Evolutionary conservation across 2,797 vertebrate genomes (phyloP).

Genomic region (Cirrhinus mrigala): DNA sequence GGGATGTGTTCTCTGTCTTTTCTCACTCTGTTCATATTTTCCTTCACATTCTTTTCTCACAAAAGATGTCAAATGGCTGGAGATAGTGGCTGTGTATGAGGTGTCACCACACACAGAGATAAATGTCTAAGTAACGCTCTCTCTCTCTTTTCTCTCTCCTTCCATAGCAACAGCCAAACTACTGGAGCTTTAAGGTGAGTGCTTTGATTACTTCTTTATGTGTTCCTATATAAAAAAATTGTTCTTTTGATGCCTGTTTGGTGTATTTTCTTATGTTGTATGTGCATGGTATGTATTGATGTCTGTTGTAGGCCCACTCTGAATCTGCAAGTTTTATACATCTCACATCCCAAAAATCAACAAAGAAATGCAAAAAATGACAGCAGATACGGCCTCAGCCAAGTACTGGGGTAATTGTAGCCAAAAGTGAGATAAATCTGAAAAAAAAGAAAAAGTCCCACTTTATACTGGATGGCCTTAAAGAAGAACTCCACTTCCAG

Average conservation of each 20-base stretch:
- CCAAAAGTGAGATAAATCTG: background rate
- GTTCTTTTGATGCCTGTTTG: constrained; percentile 21
- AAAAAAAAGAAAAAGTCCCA: background rate
- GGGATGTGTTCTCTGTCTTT: background rate
- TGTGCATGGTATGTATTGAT: background rate
- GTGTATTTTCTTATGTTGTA: background rate
- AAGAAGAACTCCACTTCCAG: too few species aligned
- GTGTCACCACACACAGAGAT: constrained; percentile 39
- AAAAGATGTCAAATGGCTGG: constrained; percentile 36
- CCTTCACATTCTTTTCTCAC: constrained; percentile 2
- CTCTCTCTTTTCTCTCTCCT: constrained; percentile 29
- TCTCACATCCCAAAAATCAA: background rate
- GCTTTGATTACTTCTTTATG: constrained; percentile 66
- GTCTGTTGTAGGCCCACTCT: background rate
- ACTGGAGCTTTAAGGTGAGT: constrained; percentile 99
- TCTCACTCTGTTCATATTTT: background rate
- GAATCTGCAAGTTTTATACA: background rate
- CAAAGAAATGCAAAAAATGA: background rate
- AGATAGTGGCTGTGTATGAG: constrained; percentile 37
- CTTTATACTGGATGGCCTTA: too few species aligned
- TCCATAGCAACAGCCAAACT: constrained; percentile 94
- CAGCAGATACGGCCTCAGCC: background rate
- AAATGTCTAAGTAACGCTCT: constrained; percentile 28
- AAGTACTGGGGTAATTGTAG: background rate
- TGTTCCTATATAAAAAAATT: constrained; percentile 28